These are phyloP conservation scores for Scolopax bukidnonensis DNA, from an alignment of 2,797 vertebrate species.

Conservation along the genomic window DNA sequence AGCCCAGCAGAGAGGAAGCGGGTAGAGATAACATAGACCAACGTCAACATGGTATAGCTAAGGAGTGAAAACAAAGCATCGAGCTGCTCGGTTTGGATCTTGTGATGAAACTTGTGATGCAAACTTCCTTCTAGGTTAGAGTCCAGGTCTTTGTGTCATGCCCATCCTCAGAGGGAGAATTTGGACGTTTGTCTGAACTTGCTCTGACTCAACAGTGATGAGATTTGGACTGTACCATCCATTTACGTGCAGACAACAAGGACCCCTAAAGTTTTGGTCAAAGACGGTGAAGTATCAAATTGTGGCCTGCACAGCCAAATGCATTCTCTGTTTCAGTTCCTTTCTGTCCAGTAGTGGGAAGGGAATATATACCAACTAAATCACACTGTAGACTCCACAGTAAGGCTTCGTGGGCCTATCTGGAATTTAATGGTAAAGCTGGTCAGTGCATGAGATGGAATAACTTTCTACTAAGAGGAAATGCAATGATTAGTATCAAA, in stretches of 20 bases:
- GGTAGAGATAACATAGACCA: conserved; percentile 18
- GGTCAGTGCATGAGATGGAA: neutral
- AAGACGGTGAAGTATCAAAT: neutral
- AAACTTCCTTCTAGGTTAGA: neutral
- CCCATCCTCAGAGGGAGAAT: neutral
- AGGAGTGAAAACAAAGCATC: neutral
- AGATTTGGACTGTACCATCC: rapidly evolving
- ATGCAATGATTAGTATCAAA: neutral
- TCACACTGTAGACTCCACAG: neutral
- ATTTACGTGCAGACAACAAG: neutral
- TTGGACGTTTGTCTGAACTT: neutral
- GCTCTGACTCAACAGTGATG: neutral
- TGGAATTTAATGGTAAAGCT: neutral
- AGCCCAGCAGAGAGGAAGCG: neutral
- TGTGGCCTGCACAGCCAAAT: neutral
- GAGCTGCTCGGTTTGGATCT: neutral
- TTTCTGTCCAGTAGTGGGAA: neutral
- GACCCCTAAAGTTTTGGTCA: neutral
- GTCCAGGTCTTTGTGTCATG: neutral
- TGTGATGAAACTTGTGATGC: neutral
- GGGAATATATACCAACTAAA: neutral
- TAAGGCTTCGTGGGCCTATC: neutral
- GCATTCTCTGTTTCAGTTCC: neutral
- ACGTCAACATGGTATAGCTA: neutral
- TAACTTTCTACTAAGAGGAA: neutral